Evolutionary conservation across 92 coral and sea anemone genomes (phyloP), one percentile per base, ranked within the genome.

Genomic region (Phenganax subtilis): DNA sequence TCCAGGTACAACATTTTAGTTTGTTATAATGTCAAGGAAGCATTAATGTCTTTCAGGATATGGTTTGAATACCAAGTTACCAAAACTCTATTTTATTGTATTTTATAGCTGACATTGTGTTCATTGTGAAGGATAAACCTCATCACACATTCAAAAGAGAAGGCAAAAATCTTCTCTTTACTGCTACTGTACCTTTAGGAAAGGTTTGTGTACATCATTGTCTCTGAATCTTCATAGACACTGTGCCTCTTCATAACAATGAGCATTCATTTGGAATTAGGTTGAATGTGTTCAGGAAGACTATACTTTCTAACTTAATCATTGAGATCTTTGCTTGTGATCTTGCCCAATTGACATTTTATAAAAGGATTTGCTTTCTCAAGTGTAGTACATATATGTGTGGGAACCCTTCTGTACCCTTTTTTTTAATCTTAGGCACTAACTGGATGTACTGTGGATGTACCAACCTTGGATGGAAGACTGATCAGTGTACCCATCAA

Each of bases 141-240:
- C 99, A 96, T 76, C 92, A 96, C 17, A 89, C 89, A 25, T 96
- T 96, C 88, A 92, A 96, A 88, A 88, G 99, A 55, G 99, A 96
- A 77, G 89, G 90, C 57, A 97, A 96, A 56, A 84, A 96, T 83
- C 91, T 96, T 14, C 80, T 92, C 80, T 96, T 90, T 17, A 96
- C 97, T 84, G 99, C 99, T 17, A 88, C 93, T 81, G 97, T 96
- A 17, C 99, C 99, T 12, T 89, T 96, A 57, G 99, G 99, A 85
- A 92, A 96, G 99, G 99, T 96, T 52, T 68, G 90, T 76, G 17
- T 5, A 20, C 17, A 51, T 54, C 1, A 54, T 37, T 67, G 30
- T 67, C 65, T 7, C 65, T 14, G 2, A 14, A 1, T 6, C 3
- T 16, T 37, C 17, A 37, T 67, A 67, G 12, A 67, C 47, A 37